Evolutionary conservation across 2,113 vertebrate genomes (phyloP).

Genomic region (Scortum barcoo): DNA sequence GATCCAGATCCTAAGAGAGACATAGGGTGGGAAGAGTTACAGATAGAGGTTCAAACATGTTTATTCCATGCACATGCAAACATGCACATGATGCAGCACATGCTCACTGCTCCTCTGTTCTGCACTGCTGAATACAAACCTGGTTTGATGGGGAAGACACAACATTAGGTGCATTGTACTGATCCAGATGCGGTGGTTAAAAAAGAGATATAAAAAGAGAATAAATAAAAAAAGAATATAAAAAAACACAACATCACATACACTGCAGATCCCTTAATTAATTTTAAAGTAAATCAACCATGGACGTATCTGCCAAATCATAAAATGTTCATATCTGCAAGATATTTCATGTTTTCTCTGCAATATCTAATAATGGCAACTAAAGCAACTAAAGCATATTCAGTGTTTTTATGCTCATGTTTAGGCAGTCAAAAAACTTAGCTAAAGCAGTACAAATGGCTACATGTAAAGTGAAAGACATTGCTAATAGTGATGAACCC

Average conservation of each 20-base stretch:
- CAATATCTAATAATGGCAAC: not conserved
- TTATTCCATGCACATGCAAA: not conserved
- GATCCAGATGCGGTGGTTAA: no score
- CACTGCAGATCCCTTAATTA: no score
- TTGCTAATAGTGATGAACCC: no score
- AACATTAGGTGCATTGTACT: not conserved
- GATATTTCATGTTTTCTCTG: not conserved
- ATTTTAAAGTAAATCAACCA: no score
- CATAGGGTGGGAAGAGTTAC: not conserved
- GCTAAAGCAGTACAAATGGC: not conserved
- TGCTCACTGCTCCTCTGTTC: constrained; percentile 35
- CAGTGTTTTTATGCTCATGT: not conserved
- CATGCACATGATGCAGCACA: constrained; percentile 23
- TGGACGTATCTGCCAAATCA: no score
- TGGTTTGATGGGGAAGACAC: constrained; percentile 5
- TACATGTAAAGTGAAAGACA: not conserved
- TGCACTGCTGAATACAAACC: constrained; percentile 30
- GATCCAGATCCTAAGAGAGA: constrained; percentile 25
- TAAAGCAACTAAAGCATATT: not conserved
- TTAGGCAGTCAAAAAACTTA: not conserved
- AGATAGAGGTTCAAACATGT: constrained; percentile 8
- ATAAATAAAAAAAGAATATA: no score
- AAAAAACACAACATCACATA: no score
- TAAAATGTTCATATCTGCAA: not conserved
- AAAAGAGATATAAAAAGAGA: no score